These are phyloP conservation scores for Melospiza melodia DNA, from an alignment of 2,113 vertebrate genomes.

Conservation along the genomic window DNA sequence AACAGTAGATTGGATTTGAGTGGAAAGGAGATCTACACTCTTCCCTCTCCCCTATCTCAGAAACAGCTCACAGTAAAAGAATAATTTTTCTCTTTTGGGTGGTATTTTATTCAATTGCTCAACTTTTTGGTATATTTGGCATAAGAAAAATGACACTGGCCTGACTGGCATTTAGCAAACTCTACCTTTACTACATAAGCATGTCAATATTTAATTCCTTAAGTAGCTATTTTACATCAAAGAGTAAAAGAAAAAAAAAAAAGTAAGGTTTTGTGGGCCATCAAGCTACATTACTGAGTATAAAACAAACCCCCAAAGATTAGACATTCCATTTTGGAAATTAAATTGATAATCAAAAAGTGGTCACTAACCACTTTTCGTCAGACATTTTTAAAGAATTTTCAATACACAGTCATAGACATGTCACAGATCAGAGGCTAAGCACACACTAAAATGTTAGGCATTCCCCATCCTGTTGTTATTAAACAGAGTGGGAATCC, in stretches of 20 bases:
- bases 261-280: neutral
- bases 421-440: conserved; percentile 28
- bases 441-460: neutral
- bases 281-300: neutral
- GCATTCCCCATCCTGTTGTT: neutral
- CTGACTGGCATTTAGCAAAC: neutral
- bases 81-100: neutral
- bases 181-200: neutral
- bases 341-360: neutral
- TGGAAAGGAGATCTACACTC: neutral
- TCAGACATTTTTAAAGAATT: neutral
- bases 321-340: neutral
- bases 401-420: neutral
- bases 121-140: neutral
- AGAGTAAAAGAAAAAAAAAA: neutral
- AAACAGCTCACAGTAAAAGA: neutral
- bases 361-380: neutral
- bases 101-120: neutral
- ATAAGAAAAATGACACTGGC: neutral
- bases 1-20: neutral
- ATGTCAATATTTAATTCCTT: neutral
- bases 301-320: neutral
- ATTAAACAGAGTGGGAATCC: neutral
- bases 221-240: neutral
- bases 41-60: neutral